Conservation (phyloP, 1,140 invertebrate species). For the Caenorhabditis latens region DNA sequence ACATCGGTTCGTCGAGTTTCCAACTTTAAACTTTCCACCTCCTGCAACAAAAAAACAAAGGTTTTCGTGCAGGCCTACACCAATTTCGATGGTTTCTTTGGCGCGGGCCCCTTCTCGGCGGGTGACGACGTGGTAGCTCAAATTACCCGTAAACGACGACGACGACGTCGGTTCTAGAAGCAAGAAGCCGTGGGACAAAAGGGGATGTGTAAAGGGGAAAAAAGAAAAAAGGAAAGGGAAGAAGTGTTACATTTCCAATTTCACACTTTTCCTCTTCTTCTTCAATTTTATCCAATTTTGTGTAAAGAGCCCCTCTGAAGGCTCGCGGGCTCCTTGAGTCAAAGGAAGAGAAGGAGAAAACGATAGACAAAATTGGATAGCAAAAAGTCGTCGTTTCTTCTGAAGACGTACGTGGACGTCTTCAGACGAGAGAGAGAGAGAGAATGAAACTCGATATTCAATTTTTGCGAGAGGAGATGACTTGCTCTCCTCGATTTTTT, state of each 20-base stretch:
- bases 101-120: not conserved
- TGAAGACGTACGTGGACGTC: conserved; percentile 41
- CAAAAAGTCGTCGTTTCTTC: conserved; percentile 26
- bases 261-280: conserved; percentile 47
- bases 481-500: conserved; percentile 55
- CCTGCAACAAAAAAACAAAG: not conserved
- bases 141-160: conserved; percentile 53
- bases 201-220: not conserved
- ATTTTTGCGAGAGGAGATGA: conserved; percentile 55
- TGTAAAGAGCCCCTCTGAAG: conserved; percentile 49
- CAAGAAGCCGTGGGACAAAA: conserved; percentile 52
- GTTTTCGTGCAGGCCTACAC: not conserved
- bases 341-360: conserved; percentile 29
- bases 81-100: conserved; percentile 47
- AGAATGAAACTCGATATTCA: conserved; percentile 56
- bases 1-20: no score
- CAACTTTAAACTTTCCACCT: conserved; percentile 13
- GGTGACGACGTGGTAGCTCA: conserved; percentile 44
- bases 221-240: conserved; percentile 18
- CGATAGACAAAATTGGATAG: conserved; percentile 53
- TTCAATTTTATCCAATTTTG: conserved; percentile 57
- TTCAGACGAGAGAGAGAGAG: conserved; percentile 13
- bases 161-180: conserved; percentile 41
- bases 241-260: conserved; percentile 55
- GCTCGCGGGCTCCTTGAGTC: conserved; percentile 32